These are phyloP conservation scores for Mesembrinibis cayennensis DNA, from an alignment of 2,113 vertebrate species.

Conservation along the genomic window DNA sequence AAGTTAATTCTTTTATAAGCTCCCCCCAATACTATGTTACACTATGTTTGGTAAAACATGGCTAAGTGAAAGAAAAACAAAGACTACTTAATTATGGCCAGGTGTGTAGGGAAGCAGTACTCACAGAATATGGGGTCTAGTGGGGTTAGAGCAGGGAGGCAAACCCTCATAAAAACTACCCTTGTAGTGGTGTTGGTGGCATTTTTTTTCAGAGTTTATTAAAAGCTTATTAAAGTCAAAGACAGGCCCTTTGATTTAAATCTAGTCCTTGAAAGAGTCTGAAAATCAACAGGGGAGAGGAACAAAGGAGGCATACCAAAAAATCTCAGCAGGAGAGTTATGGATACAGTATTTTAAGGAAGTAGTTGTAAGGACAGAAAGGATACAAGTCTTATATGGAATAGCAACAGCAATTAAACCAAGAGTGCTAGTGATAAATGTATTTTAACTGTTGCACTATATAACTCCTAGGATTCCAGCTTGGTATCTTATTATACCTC, in stretches of 20 bases:
- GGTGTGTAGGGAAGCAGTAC: neutral
- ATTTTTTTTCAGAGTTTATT: conserved; percentile 25
- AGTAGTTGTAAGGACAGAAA: neutral
- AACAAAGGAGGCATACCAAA: conserved; percentile 23
- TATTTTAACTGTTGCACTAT: neutral
- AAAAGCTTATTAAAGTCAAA: conserved; percentile 33
- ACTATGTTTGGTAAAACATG: conserved; percentile 31
- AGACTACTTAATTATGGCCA: conserved; percentile 45
- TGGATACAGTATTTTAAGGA: neutral
- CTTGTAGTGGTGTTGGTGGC: neutral
- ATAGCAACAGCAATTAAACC: neutral
- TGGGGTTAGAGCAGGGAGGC: neutral
- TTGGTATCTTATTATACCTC: neutral
- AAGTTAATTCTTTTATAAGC: conserved; percentile 20
- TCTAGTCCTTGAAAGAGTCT: neutral
- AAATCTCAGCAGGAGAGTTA: neutral
- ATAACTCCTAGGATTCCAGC: neutral
- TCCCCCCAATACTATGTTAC: neutral
- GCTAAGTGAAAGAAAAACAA: conserved; percentile 37
- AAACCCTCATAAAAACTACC: conserved; percentile 22
- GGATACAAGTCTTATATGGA: neutral
- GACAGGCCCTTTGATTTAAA: conserved; percentile 22
- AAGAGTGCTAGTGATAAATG: neutral
- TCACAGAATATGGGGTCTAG: neutral
- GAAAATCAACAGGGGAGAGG: neutral